Conservation (phyloP, 2,888 invertebrate species). For the Biston betularia region DNA sequence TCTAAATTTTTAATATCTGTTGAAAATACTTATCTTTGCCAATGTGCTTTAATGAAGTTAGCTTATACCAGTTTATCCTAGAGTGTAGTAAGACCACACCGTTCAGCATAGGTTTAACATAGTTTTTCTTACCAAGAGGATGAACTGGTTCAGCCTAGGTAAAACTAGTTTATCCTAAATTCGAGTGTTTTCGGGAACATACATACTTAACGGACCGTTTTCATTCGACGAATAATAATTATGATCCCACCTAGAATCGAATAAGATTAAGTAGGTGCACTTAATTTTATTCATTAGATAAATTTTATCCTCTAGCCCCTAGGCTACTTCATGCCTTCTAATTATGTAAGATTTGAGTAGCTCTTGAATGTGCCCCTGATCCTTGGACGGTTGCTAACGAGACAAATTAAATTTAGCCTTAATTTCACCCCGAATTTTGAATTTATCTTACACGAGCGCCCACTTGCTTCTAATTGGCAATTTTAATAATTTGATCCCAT, state of each 20-base stretch:
- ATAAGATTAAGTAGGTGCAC: conserved; percentile 1
- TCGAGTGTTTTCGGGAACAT: too few relatives aligned
- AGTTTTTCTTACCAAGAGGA: too few relatives aligned
- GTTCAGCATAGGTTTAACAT: too few relatives aligned
- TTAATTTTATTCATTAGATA: conserved; percentile 11
- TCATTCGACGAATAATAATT: not conserved
- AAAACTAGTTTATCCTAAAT: too few relatives aligned
- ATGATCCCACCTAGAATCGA: not conserved
- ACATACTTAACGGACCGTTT: not conserved
- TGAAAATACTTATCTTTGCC: too few relatives aligned
- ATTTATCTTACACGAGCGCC: conserved; percentile 48
- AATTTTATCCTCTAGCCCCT: conserved; percentile 10
- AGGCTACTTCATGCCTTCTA: conserved; percentile 54
- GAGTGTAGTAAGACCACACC: too few relatives aligned
- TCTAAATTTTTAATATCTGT: too few relatives aligned
- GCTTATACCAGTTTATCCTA: too few relatives aligned
- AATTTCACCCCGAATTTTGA: conserved; percentile 50
- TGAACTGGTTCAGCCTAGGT: too few relatives aligned
- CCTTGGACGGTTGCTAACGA: conserved; percentile 67
- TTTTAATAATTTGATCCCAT: conserved; percentile 41
- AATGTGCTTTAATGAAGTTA: too few relatives aligned
- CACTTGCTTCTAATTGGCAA: conserved; percentile 42
- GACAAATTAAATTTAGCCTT: conserved; percentile 57
- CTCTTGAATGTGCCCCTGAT: conserved; percentile 59
- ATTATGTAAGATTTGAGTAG: conserved; percentile 74